These are phyloP conservation scores for Cladopsammia gracilis DNA, from an alignment of 64 coral and sea anemone species.

Conservation along the genomic window DNA sequence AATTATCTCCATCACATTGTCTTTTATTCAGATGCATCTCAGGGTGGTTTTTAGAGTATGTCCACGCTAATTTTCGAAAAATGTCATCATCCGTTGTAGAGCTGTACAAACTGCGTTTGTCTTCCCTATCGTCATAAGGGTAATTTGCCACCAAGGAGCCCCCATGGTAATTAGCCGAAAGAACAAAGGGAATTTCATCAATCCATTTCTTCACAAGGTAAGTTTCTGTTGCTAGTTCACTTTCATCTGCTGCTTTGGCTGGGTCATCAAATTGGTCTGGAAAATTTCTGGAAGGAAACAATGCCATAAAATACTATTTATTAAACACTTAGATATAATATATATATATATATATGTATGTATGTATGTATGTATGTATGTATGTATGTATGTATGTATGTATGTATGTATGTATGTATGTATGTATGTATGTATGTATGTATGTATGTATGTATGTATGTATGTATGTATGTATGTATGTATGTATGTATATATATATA, in stretches of 20 bases:
- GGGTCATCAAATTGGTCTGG: constrained; percentile 78
- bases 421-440: too few relatives aligned
- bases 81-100: constrained; percentile 87
- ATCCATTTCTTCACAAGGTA: constrained; percentile 86
- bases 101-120: constrained; percentile 42
- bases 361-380: too few relatives aligned
- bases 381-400: too few relatives aligned
- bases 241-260: neutral
- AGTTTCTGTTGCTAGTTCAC: constrained; percentile 72
- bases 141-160: constrained; percentile 97
- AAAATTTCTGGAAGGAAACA: constrained; percentile 83
- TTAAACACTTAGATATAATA: neutral
- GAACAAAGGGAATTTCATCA: constrained; percentile 80
- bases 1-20: constrained; percentile 69
- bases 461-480: too few relatives aligned
- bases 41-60: constrained; percentile 80
- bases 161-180: constrained; percentile 96
- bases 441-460: too few relatives aligned
- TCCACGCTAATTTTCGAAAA: constrained; percentile 73
- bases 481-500: too few relatives aligned
- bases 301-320: too few relatives aligned
- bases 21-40: constrained; percentile 65
- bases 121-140: constrained; percentile 77
- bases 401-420: too few relatives aligned
- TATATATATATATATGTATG: too few relatives aligned